Percentiles rank a stretch among this genome's conserved stretches.
Conservation (phyloP, 2,888 invertebrate species). For the Apoda limacodes region DNA sequence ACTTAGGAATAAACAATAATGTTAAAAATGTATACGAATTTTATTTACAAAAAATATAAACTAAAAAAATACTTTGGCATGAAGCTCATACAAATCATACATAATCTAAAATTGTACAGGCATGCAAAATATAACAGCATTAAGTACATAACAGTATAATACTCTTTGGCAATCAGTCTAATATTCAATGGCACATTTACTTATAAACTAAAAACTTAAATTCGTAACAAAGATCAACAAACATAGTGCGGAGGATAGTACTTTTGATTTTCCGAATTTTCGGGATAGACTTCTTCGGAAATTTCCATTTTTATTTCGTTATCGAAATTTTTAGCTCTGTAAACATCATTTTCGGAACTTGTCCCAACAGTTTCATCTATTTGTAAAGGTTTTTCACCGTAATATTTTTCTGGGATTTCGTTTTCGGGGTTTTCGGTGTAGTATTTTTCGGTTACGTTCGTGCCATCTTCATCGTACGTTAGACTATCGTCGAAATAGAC, state of each 20-base stretch:
- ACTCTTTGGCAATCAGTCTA: constrained; percentile 41
- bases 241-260: constrained; percentile 43
- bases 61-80: constrained; percentile 17
- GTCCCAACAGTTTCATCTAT: constrained; percentile 26
- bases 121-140: constrained; percentile 22
- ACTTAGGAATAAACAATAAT: too few relatives aligned
- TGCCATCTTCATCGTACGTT: constrained; percentile 30
- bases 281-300: constrained; percentile 24
- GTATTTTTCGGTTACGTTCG: not conserved
- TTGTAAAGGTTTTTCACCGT: constrained; percentile 24
- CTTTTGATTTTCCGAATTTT: constrained; percentile 34
- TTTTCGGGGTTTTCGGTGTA: too few relatives aligned
- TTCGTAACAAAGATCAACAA: constrained; percentile 32
- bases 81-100: constrained; percentile 16
- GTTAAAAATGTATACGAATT: too few relatives aligned
- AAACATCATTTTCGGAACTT: constrained; percentile 23
- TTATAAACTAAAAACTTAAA: constrained; percentile 14
- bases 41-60: constrained; percentile 24
- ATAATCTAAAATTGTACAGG: constrained; percentile 18
- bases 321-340: constrained; percentile 23
- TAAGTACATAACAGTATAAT: constrained; percentile 26
- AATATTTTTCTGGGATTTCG: constrained; percentile 44
- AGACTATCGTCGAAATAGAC: constrained; percentile 49
- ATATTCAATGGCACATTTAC: constrained; percentile 25
- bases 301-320: constrained; percentile 23